phyloP scores from a whole-genome alignment of 2,888 invertebrate genomes.

The Icerya purchasi region DNA sequence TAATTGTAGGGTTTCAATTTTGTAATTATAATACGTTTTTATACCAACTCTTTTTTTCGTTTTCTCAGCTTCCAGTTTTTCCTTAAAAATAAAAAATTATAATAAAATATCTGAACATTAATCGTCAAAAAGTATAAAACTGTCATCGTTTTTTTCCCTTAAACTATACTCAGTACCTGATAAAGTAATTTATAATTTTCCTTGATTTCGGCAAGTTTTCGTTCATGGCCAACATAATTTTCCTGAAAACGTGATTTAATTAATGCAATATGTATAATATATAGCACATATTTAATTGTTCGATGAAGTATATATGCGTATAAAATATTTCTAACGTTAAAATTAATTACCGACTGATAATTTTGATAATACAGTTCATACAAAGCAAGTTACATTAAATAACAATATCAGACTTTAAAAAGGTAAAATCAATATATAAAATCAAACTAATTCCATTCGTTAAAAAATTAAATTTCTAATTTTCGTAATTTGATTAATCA shows the following conservation, averaged over 20 bases:
- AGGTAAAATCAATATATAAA: no score
- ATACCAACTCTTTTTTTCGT: slow-evolving; percentile 61
- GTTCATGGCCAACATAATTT: background rate
- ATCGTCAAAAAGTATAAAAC: background rate
- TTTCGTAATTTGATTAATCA: no score
- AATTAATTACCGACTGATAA: no score
- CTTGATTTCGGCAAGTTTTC: background rate
- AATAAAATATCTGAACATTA: background rate
- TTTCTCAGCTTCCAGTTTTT: slow-evolving; percentile 19
- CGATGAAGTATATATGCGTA: no score
- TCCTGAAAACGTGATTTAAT: background rate
- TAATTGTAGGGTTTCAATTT: slow-evolving; percentile 90
- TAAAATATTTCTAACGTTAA: no score
- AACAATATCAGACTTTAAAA: no score
- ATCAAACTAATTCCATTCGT: no score
- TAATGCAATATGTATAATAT: no score
- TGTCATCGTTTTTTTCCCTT: background rate
- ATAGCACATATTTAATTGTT: no score
- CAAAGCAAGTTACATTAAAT: no score
- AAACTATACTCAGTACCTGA: background rate
- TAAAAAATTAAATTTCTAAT: no score
- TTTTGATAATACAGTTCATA: no score
- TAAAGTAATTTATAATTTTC: background rate
- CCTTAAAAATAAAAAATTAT: background rate
- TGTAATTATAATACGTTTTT: slow-evolving; percentile 88